Base-by-base conservation (phyloP, 2,113 vertebrate species). In the Pandion haliaetus region DNA sequence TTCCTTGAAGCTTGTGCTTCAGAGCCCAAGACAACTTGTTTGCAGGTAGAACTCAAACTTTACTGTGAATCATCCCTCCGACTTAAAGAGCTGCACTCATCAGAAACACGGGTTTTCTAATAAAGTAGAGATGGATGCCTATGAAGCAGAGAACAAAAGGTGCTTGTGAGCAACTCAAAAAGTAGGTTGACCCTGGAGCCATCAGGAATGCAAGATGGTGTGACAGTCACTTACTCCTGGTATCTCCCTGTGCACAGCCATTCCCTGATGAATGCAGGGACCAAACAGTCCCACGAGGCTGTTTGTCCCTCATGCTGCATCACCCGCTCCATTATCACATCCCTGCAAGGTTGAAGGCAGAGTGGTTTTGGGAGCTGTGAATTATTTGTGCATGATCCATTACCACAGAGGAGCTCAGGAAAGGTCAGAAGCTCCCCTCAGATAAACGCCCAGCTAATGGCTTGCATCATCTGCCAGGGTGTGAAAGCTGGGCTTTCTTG, bases 281-380 rank as follows among this genome's bases (percentile, higher is more conserved):
- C 23, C 6, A 3, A 76, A 44, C 24, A n/a, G 44, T 24, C 24
- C 32, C 66, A 67, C 1, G 1, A 14, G 0, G 3, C 0, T 21
- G 62, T 34, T 38, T 67, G 21, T 52, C 42, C 57, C 52, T 29
- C 26, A 6, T 1, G 44, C 79, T 59, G 10, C 61, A 71, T 14
- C 24, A 17, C 24, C 65, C 0, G 1, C 38, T 54, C 61, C 44
- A 55, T 59, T 29, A 28, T 25, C 66, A 18, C 29, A 28, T 29
- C 38, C 7, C 29, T 59, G n/a, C 76, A 40, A 63, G 61, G 77
- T 3, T 50, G 57, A 82, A 74, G 88, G 13, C 34, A 38, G 42
- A 82, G 49, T 2, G 0, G 11, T 49, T 58, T 20, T 1, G 25
- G 54, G 50, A 70, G 66, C 61, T 0, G 3, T 13, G 54, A 73